A percentile compares a stretch with the other conserved stretches of the same genome.
Conservation (phyloP, 2,113 vertebrate genomes). For the Columba janthina region DNA sequence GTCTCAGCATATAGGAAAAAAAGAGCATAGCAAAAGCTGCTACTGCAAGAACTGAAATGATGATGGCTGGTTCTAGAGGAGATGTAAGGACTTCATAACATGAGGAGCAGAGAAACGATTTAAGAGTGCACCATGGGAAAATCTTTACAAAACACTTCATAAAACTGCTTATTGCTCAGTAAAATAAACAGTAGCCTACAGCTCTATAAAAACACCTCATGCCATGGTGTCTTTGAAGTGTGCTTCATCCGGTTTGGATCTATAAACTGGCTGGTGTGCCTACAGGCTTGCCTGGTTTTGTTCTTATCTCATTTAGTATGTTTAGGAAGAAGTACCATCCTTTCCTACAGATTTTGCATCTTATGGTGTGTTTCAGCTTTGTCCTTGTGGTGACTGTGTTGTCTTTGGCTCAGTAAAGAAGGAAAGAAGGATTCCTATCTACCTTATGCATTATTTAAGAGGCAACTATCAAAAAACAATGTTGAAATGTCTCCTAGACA, state of each 20-base stretch:
- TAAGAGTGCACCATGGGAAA: not conserved
- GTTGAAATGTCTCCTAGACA: not conserved
- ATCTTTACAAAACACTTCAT: not conserved
- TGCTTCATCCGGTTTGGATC: not conserved
- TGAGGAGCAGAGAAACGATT: not conserved
- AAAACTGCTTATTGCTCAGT: not conserved
- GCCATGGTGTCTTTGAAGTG: not conserved
- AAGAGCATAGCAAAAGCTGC: slow-evolving; percentile 34
- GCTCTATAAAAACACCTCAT: not conserved
- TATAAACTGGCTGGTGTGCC: not conserved
- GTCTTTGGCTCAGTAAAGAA: not conserved
- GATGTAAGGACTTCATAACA: not conserved
- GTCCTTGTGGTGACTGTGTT: not conserved
- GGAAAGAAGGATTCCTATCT: not conserved
- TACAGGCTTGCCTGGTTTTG: not conserved
- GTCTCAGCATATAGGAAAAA: slow-evolving; percentile 48
- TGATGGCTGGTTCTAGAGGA: not conserved
- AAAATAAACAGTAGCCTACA: not conserved
- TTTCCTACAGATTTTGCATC: not conserved
- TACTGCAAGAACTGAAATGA: not conserved
- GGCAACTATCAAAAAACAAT: not conserved
- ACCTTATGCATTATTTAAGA: not conserved
- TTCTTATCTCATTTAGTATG: not conserved
- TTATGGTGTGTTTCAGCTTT: not conserved
- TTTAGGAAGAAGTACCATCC: not conserved